Conservation (phyloP, 1,140 invertebrate species). For the Monochamus saltuarius region DNA sequence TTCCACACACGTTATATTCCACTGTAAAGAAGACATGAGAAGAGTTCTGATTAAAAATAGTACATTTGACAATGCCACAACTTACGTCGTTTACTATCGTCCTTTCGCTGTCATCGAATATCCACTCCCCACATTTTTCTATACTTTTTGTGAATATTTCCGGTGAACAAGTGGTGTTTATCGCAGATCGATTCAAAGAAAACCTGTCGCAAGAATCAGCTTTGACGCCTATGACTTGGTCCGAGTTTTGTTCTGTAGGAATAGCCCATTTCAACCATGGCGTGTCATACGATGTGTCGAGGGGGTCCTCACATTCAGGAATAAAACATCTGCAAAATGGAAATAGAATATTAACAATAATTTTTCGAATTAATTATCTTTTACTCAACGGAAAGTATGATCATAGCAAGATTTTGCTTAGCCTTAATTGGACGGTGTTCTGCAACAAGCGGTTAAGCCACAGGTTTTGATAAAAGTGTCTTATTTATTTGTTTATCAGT, state of each 20-base stretch:
- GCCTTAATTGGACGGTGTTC: too few species aligned
- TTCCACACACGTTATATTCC: conserved; percentile 59
- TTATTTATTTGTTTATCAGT: too few species aligned
- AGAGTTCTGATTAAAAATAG: neutral
- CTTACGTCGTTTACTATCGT: conserved; percentile 61
- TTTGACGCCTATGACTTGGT: conserved; percentile 33
- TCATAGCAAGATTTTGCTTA: too few species aligned
- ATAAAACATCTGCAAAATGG: conserved; percentile 50
- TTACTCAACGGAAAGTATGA: too few species aligned
- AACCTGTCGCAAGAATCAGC: conserved; percentile 43
- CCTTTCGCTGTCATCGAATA: conserved; percentile 54
- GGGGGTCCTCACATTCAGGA: conserved; percentile 54
- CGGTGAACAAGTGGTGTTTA: conserved; percentile 41
- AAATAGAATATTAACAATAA: conserved; percentile 8
- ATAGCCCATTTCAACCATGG: conserved; percentile 53
- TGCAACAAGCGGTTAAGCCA: too few species aligned
- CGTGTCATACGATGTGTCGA: conserved; percentile 45
- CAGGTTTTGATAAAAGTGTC: too few species aligned
- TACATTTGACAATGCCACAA: too few species aligned
- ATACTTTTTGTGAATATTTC: conserved; percentile 43
- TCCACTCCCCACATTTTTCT: conserved; percentile 53
- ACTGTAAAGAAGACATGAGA: conserved; percentile 46
- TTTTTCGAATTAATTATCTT: too few species aligned
- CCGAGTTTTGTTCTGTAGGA: conserved; percentile 37
- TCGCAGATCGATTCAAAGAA: conserved; percentile 19